These are phyloP conservation scores for Chrysolina haemoptera DNA, from an alignment of 2,888 invertebrate genomes.

Conservation along the genomic window DNA sequence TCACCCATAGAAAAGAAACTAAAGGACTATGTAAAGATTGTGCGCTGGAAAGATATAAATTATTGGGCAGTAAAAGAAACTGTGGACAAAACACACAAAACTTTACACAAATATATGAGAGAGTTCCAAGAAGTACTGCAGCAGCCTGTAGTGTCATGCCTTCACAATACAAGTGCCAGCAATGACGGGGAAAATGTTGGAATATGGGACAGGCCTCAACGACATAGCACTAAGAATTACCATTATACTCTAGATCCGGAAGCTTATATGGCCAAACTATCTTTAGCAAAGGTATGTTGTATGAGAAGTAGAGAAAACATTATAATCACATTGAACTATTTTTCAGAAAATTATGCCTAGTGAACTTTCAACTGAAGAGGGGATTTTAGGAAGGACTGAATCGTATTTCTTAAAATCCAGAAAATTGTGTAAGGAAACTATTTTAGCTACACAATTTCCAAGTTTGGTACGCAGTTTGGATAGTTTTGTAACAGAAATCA, in stretches of 20 bases:
- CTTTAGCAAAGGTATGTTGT: slow-evolving; percentile 53
- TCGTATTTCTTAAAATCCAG: slow-evolving; percentile 75
- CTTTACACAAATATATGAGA: slow-evolving; percentile 88
- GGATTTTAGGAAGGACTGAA: slow-evolving; percentile 53
- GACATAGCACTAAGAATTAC: slow-evolving; percentile 69
- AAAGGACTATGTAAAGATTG: slow-evolving; percentile 94
- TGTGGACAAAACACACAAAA: slow-evolving; percentile 89
- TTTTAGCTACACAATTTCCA: slow-evolving; percentile 74
- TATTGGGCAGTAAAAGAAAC: slow-evolving; percentile 95
- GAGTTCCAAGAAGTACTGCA: slow-evolving; percentile 81
- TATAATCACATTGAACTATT: neutral
- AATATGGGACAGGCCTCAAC: slow-evolving; percentile 76
- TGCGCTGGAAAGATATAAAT: slow-evolving; percentile 94
- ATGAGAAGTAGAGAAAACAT: neutral
- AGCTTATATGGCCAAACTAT: slow-evolving; percentile 60
- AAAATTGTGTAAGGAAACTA: slow-evolving; percentile 77
- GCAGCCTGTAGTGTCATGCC: slow-evolving; percentile 70
- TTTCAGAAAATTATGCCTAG: slow-evolving; percentile 6
- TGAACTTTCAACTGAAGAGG: slow-evolving; percentile 29
- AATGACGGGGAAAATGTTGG: slow-evolving; percentile 71
- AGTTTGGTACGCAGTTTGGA: slow-evolving; percentile 77
- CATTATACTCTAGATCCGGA: slow-evolving; percentile 70
- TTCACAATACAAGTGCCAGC: slow-evolving; percentile 67
- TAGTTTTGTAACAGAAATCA: slow-evolving; percentile 76
- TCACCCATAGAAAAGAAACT: slow-evolving; percentile 92